A percentile compares a stretch with the other conserved stretches of the same genome.
Conservation (phyloP, 2,888 invertebrate genomes). For the Salticus scenicus region DNA sequence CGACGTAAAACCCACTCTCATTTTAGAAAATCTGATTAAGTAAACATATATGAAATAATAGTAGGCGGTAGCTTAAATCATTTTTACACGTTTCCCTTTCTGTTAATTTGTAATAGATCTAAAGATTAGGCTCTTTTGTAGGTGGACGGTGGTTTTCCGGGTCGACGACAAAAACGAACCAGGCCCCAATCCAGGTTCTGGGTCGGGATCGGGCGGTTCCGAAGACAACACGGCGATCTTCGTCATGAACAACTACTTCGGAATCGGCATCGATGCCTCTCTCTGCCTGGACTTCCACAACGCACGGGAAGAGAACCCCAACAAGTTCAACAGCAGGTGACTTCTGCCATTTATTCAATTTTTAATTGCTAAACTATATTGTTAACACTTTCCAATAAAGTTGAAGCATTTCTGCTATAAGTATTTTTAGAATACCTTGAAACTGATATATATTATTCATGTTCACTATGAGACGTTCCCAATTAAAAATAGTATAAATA, state of each 20-base stretch:
- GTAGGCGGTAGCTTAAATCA: too few species aligned
- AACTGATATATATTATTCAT: too few species aligned
- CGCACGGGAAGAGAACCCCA: conserved; percentile 98
- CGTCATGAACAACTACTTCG: conserved; percentile 99
- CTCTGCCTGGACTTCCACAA: conserved; percentile 99
- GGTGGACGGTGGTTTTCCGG: conserved; percentile 99
- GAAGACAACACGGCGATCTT: conserved; percentile 99
- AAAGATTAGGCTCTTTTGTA: too few species aligned
- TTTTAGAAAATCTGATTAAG: too few species aligned
- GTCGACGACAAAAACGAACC: conserved; percentile 80
- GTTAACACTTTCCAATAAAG: too few species aligned
- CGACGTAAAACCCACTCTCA: too few species aligned
- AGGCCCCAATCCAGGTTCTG: conserved; percentile 78
- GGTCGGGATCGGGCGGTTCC: conserved; percentile 83
- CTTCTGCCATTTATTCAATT: not conserved
- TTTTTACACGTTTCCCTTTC: too few species aligned
- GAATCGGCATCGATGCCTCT: conserved; percentile 99
- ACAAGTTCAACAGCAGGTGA: conserved; percentile 96
- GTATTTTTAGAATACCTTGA: too few species aligned
- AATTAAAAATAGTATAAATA: not conserved
- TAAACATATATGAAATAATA: too few species aligned
- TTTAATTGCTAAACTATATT: not conserved
- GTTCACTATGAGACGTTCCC: too few species aligned
- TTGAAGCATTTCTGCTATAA: too few species aligned
- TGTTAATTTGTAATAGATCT: too few species aligned